Percentiles rank a stretch among this genome's conserved stretches.
These are phyloP conservation scores for Enchytraeus crypticus DNA, from an alignment of 2,888 invertebrate genomes.

Conservation along the genomic window DNA sequence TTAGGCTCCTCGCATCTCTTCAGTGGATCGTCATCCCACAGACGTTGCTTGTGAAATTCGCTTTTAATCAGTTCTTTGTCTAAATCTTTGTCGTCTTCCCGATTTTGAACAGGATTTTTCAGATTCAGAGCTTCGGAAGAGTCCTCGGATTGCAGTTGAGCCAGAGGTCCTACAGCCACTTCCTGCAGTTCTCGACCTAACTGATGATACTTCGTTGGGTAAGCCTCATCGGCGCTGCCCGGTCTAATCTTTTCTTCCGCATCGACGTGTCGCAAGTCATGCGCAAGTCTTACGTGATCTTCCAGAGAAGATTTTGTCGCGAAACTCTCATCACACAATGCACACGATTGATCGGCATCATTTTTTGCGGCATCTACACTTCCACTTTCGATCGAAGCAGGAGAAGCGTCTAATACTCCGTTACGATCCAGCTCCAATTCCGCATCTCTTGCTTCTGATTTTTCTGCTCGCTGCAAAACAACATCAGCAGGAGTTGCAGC, in stretches of 20 bases:
- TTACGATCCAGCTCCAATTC: too few relatives aligned
- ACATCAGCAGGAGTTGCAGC: not conserved
- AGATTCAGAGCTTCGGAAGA: not conserved
- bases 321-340: conserved; percentile 17
- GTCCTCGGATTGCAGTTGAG: not conserved
- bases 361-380: too few relatives aligned
- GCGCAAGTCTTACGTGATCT: conserved; percentile 16
- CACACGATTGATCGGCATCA: conserved; percentile 10
- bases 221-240: conserved; percentile 16
- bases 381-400: too few relatives aligned
- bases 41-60: not conserved
- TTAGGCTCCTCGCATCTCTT: too few relatives aligned
- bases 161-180: conserved; percentile 2
- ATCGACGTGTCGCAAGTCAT: conserved; percentile 1
- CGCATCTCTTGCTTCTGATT: too few relatives aligned
- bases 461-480: too few relatives aligned
- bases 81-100: not conserved
- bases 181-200: conserved; percentile 65
- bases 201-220: conserved; percentile 62
- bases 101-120: too few relatives aligned
- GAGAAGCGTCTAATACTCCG: too few relatives aligned
- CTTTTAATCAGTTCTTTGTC: too few relatives aligned
- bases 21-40: too few relatives aligned
- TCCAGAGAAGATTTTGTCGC: conserved; percentile 11
- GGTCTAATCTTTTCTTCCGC: not conserved